Percentiles rank a stretch among this genome's conserved stretches.
Evolutionary conservation across 2,888 invertebrate genomes (phyloP).

Genomic region (Lysandra bellargus): DNA sequence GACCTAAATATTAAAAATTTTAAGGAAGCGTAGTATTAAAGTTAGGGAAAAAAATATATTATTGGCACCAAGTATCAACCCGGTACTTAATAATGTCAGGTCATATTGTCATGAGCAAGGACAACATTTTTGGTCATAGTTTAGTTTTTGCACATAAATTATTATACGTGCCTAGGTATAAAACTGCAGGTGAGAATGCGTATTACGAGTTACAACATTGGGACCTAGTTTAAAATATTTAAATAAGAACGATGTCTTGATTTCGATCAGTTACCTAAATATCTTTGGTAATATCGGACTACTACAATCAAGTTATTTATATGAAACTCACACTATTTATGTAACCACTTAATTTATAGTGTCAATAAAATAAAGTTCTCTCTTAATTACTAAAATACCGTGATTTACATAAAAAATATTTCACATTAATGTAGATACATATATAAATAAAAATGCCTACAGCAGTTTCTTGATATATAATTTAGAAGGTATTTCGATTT

Average conservation of each 20-base stretch:
- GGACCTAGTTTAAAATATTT: background rate
- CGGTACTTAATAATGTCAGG: too few relatives aligned
- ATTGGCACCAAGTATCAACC: too few relatives aligned
- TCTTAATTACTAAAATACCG: conserved; percentile 10
- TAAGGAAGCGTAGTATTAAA: too few relatives aligned
- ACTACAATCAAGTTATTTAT: conserved; percentile 7
- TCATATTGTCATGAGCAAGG: too few relatives aligned
- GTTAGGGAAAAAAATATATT: too few relatives aligned
- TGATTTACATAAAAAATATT: conserved; percentile 16
- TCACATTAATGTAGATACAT: conserved; percentile 21
- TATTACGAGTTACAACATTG: background rate
- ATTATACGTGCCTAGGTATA: too few relatives aligned
- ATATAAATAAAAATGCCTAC: conserved; percentile 6
- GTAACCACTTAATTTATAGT: conserved; percentile 24
- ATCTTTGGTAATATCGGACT: background rate
- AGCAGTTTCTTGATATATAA: background rate
- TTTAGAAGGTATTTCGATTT: background rate
- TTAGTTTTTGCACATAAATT: too few relatives aligned
- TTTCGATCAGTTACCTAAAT: conserved; percentile 2
- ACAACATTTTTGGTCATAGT: too few relatives aligned
- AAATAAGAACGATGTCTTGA: conserved; percentile 17
- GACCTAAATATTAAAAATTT: too few relatives aligned
- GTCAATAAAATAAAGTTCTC: conserved; percentile 24
- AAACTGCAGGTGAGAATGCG: background rate
- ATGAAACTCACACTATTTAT: conserved; percentile 9